Percentiles rank a stretch among this genome's conserved stretches.
Conservation (phyloP, 2,888 invertebrate genomes). For the Elgonia sp. region DNA sequence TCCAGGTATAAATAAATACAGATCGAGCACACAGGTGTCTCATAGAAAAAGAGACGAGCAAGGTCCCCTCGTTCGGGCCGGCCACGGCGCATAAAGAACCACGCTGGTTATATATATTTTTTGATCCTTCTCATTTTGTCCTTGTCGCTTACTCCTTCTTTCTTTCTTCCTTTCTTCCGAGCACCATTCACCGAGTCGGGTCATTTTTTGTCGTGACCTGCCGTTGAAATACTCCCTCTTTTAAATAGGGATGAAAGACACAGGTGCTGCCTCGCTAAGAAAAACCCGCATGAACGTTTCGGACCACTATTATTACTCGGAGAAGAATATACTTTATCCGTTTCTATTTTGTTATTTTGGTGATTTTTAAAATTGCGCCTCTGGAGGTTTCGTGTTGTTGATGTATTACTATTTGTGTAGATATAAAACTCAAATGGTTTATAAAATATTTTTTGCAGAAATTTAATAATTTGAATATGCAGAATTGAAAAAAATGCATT, state of each 20-base stretch:
- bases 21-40: constrained; percentile 84
- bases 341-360: constrained; percentile 63
- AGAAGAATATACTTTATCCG: constrained; percentile 65
- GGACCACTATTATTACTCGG: constrained; percentile 47
- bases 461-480: too few species aligned
- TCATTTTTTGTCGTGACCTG: constrained; percentile 79
- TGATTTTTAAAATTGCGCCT: constrained; percentile 54
- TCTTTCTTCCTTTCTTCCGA: constrained; percentile 70
- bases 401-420: not conserved
- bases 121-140: constrained; percentile 60
- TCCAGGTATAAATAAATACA: constrained; percentile 81
- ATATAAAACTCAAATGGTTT: not conserved
- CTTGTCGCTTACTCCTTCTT: constrained; percentile 37
- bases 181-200: constrained; percentile 68
- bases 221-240: constrained; percentile 77
- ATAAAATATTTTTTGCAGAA: not conserved
- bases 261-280: constrained; percentile 84
- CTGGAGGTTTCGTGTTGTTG: constrained; percentile 1
- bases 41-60: constrained; percentile 78
- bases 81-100: constrained; percentile 63
- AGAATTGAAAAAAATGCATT: too few species aligned
- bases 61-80: constrained; percentile 66
- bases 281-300: constrained; percentile 78
- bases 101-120: constrained; percentile 67
- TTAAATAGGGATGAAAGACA: constrained; percentile 83